Conservation (phyloP, 2,113 vertebrate genomes). For the Cygnus buccinator region DNA sequence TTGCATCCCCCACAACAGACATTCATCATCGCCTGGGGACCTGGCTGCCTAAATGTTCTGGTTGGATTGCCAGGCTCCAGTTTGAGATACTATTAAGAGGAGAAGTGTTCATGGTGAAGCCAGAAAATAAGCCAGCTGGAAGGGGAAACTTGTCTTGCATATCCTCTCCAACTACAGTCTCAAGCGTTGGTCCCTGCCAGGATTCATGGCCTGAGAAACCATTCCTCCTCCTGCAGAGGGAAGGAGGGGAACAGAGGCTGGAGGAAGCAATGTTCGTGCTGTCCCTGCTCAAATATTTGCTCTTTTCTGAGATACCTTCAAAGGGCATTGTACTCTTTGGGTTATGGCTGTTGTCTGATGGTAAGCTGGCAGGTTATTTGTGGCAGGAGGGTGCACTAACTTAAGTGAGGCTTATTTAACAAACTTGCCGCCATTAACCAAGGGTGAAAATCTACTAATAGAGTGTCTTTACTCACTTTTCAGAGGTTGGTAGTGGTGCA, state of each 20-base stretch:
- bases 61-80: background rate
- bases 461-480: background rate
- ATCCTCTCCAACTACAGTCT: background rate
- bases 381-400: background rate
- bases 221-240: background rate
- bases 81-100: background rate
- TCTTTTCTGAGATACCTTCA: background rate
- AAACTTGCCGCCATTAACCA: background rate
- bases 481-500: background rate
- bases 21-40: fast-evolving
- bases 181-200: background rate
- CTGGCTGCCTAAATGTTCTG: background rate
- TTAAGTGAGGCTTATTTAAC: background rate
- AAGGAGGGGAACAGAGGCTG: background rate
- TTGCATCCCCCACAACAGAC: background rate
- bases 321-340: background rate
- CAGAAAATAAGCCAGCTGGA: background rate
- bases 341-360: background rate
- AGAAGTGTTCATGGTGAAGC: background rate
- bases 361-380: background rate
- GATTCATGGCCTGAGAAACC: background rate
- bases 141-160: background rate
- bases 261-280: background rate
- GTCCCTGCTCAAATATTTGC: background rate
- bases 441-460: background rate